Conservation (phyloP, 2,797 vertebrate genomes). For the Masticophis lateralis region DNA sequence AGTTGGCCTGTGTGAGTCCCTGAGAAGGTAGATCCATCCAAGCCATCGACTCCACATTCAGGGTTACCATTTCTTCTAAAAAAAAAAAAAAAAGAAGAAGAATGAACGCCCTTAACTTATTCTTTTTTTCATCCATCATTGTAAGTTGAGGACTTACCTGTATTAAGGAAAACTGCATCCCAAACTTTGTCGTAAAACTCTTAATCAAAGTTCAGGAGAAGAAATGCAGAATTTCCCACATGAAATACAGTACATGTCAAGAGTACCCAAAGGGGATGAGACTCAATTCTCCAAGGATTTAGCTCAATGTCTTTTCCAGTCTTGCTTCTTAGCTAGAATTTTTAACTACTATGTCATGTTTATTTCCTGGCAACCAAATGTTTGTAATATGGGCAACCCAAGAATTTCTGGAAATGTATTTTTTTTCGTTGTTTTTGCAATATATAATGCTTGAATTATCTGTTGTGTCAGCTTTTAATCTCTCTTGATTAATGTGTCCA, state of each 20-base stretch:
- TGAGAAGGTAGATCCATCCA: conserved; percentile 32
- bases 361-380: neutral
- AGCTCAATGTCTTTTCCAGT: neutral
- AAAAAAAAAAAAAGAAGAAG: neutral
- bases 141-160: neutral
- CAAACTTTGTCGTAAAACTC: neutral
- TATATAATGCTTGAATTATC: neutral
- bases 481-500: neutral
- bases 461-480: neutral
- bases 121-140: neutral
- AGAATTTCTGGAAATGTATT: neutral
- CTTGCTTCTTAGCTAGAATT: neutral
- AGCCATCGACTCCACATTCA: conserved; percentile 18
- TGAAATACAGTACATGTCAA: neutral
- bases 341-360: neutral
- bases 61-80: neutral
- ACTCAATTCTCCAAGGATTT: neutral
- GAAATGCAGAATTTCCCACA: neutral
- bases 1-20: neutral
- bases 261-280: neutral
- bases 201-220: neutral
- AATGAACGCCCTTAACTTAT: neutral
- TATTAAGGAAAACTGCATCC: neutral
- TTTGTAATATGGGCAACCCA: neutral
- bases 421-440: neutral